Conservation (phyloP, 2,888 invertebrate species). For the Hypomecis punctinalis region DNA sequence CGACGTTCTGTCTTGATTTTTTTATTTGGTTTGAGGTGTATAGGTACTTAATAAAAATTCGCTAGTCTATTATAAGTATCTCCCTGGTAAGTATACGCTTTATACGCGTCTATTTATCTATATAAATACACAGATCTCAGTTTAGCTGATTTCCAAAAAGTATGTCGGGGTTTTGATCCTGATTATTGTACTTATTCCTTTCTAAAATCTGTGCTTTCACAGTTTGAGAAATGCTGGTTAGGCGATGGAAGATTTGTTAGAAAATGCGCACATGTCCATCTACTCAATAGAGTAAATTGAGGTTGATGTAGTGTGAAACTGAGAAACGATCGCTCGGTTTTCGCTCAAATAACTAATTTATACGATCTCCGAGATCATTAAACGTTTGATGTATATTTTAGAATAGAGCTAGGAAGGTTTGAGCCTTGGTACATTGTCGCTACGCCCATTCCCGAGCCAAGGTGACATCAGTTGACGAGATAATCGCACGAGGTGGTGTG, state of each 20-base stretch:
- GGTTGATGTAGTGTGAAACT: background rate
- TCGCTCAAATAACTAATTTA: background rate
- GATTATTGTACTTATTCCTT: too few species aligned
- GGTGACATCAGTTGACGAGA: conserved; percentile 13
- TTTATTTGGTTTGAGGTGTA: too few species aligned
- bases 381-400: background rate
- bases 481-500: background rate
- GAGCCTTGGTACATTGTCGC: background rate
- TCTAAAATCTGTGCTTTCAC: too few species aligned
- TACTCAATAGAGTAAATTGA: conserved; percentile 3
- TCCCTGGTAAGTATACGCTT: too few species aligned
- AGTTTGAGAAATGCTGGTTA: background rate
- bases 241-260: conserved; percentile 7
- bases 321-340: background rate
- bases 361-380: background rate
- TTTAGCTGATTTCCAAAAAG: too few species aligned
- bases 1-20: too few species aligned
- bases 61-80: too few species aligned
- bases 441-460: conserved; percentile 10
- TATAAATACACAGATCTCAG: too few species aligned
- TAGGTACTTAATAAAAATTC: too few species aligned
- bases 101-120: too few species aligned
- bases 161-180: too few species aligned
- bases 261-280: background rate
- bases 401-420: background rate